phyloP scores from a whole-genome alignment of 2,797 vertebrate genomes.

The Ficedula albicollis region DNA sequence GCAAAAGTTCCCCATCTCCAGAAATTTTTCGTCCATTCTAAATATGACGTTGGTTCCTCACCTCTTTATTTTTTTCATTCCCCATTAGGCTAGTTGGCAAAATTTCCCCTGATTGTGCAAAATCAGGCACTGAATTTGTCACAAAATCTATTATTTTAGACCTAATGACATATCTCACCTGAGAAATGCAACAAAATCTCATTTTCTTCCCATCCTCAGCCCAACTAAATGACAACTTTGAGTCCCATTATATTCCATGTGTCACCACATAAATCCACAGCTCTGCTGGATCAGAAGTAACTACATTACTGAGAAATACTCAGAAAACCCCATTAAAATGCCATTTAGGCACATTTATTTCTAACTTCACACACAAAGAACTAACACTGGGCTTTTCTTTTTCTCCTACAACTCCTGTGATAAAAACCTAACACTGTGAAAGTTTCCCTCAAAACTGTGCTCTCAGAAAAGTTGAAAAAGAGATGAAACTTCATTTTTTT shows the following conservation, averaged over 20 bases:
- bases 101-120: neutral
- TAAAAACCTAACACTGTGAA: neutral
- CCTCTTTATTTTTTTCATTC: neutral
- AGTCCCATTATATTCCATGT: neutral
- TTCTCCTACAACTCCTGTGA: neutral
- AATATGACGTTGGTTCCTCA: neutral
- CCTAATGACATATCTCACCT: neutral
- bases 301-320: neutral
- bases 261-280: neutral
- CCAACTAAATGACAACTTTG: neutral
- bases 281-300: neutral
- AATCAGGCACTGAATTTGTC: neutral
- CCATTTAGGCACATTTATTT: neutral
- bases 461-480: neutral
- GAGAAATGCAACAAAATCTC: neutral
- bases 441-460: neutral
- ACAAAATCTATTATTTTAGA: neutral
- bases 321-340: neutral
- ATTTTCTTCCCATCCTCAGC: neutral
- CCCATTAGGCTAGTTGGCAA: neutral
- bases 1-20: neutral
- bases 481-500: accelerated
- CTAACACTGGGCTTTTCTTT: neutral
- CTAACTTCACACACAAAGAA: neutral
- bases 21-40: neutral